A percentile compares a stretch with the other conserved stretches of the same genome.
phyloP scores from a whole-genome alignment of 1,140 invertebrate genomes.

The Ooceraea biroi region DNA sequence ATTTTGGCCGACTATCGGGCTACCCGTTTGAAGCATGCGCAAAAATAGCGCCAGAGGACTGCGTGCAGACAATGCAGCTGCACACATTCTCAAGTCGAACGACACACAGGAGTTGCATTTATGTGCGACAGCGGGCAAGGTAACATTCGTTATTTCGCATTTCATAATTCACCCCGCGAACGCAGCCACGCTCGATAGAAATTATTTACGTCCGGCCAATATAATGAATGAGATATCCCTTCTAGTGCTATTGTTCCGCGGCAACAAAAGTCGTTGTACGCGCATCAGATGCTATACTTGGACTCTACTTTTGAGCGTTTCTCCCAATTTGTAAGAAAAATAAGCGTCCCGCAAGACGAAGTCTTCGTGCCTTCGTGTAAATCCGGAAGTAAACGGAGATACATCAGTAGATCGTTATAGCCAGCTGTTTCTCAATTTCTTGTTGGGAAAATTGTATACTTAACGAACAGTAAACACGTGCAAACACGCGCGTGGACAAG shows the following conservation, averaged over 20 bases:
- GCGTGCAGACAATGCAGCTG: not conserved
- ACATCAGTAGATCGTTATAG: slow-evolving; percentile 19
- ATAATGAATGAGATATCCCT: slow-evolving; percentile 47
- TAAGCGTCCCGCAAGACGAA: slow-evolving; percentile 25
- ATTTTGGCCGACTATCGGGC: slow-evolving; percentile 32
- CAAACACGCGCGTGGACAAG: not conserved
- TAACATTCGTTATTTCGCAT: slow-evolving; percentile 49
- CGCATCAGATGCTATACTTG: not conserved
- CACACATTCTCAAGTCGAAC: not conserved
- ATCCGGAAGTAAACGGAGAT: slow-evolving; percentile 25
- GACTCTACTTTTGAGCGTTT: not conserved
- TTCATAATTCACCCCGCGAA: slow-evolving; percentile 37
- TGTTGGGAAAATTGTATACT: not conserved
- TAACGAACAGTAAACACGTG: not conserved
- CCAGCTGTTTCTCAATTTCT: not conserved
- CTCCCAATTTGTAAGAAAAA: not conserved
- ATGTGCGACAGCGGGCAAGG: not conserved
- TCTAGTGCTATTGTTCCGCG: slow-evolving; percentile 38
- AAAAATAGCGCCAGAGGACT: too few species aligned
- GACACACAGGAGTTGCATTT: not conserved
- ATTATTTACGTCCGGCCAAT: slow-evolving; percentile 52
- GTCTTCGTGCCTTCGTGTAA: not conserved
- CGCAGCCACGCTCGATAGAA: not conserved
- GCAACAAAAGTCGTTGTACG: slow-evolving; percentile 18
- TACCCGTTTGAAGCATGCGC: not conserved